Base-by-base conservation (phyloP, 2,888 invertebrate genomes). In the Polydrusus tereticollis region DNA sequence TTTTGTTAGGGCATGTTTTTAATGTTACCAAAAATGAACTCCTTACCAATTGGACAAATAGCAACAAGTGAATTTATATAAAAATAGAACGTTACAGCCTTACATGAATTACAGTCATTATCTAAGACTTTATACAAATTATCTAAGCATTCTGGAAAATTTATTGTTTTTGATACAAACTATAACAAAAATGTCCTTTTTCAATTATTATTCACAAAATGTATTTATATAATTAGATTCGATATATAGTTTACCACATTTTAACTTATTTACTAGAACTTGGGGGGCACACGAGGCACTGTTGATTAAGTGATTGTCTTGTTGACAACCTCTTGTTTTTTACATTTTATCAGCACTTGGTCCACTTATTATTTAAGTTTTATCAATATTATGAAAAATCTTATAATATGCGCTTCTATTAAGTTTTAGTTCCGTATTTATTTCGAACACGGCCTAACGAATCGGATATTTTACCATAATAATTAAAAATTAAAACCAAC, bases 261-360 rank as follows among this genome's bases (percentile, higher is more conserved):
- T 45, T 20, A 45, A 45, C 18, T 45, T 47, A 47, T 47, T 23
- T 23, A 47, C 21, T 12, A 21, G 7, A n/a, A 47, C n/a, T n/a
- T 47, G 21, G 4, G n/a, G 23, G 10, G 10, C 10, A 45, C 45
- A 12, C 1, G 21, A 21, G 10, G 16, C 16, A 41, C 14, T 14
- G 14, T 41, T 16, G 41, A 47, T 47, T 47, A 23, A 23, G n/a
- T 23, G n/a, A 1, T 12, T 23, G 23, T 21, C 3, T 43, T 47
- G 47, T 47, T 47, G 16, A 43, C 43, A 43, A 18, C 43, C 16
- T 43, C 43, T 18, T 43, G 10, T 10, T 47, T 23, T 47, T 47
- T 47, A 47, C 10, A 23, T 47, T 47, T 47, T 47, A 47, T 47
- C 47, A 47, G 47, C 16, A n/a, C n/a, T 47, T 23, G 47, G 23